These are phyloP conservation scores for Eudyptes chrysolophus DNA, from an alignment of 2,113 vertebrate genomes.

Conservation along the genomic window DNA sequence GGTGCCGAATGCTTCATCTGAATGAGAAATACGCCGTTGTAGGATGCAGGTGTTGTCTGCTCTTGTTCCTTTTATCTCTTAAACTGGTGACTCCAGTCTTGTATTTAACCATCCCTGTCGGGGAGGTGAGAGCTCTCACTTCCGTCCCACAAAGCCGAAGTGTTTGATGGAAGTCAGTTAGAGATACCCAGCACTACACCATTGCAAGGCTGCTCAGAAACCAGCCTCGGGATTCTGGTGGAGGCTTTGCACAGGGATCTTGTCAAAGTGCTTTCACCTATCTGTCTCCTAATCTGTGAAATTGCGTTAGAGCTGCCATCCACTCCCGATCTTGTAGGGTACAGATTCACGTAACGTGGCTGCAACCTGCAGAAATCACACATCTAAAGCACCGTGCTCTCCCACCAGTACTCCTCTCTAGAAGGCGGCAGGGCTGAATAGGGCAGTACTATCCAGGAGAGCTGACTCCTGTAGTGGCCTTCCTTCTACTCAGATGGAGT, in stretches of 20 bases:
- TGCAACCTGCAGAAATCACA: neutral
- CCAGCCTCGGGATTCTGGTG: neutral
- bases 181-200: rapidly evolving
- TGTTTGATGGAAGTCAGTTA: neutral
- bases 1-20: neutral
- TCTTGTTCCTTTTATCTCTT: slow-evolving; percentile 33
- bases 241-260: neutral
- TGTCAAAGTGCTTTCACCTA: neutral
- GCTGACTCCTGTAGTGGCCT: neutral
- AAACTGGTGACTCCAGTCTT: neutral
- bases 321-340: rapidly evolving
- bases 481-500: neutral
- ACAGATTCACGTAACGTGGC: rapidly evolving
- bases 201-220: neutral
- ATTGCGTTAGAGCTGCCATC: neutral
- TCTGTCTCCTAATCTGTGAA: neutral
- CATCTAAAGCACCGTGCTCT: rapidly evolving
- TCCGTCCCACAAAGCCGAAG: rapidly evolving
- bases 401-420: neutral
- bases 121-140: neutral
- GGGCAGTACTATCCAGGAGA: neutral
- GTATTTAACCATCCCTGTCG: neutral
- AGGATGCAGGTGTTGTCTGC: slow-evolving; percentile 43
- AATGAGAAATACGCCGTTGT: neutral
- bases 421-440: neutral